Conservation (phyloP, 2,113 vertebrate species). For the Azemiops feae region DNA sequence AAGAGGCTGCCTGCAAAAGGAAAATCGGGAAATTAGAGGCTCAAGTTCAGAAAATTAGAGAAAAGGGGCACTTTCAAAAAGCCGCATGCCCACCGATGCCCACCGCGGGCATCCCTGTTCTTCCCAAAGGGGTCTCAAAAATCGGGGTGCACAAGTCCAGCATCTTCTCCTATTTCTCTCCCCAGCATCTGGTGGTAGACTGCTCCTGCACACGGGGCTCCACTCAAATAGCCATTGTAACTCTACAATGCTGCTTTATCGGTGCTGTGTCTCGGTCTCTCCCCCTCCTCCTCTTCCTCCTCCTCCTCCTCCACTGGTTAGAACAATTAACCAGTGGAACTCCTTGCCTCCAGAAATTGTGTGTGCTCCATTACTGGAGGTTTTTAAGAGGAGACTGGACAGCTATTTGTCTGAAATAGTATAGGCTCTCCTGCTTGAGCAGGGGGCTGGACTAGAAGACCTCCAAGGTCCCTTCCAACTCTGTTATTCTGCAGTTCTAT, state of each 20-base stretch:
- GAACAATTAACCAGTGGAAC: too few species aligned
- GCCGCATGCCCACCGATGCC: background rate
- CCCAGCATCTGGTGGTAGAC: background rate
- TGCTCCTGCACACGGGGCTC: background rate
- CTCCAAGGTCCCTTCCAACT: background rate
- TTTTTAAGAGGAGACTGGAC: too few species aligned
- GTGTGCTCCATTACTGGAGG: too few species aligned
- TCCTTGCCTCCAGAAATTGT: too few species aligned
- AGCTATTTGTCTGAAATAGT: too few species aligned
- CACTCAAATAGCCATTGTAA: background rate
- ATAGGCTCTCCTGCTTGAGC: too few species aligned
- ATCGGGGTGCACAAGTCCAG: background rate
- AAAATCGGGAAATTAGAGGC: background rate
- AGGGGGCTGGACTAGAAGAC: too few species aligned
- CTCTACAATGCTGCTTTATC: background rate
- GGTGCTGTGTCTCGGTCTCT: background rate
- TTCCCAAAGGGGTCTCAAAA: background rate
- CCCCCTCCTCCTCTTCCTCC: too few species aligned
- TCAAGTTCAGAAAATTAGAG: too few species aligned
- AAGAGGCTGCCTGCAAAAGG: background rate
- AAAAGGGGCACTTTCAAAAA: background rate
- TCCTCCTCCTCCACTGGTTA: too few species aligned
- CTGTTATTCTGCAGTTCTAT: too few species aligned
- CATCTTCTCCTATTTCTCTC: background rate
- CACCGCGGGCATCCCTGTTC: too few species aligned